Conservation (phyloP, 2,888 invertebrate species). For the Polia nebulosa region DNA sequence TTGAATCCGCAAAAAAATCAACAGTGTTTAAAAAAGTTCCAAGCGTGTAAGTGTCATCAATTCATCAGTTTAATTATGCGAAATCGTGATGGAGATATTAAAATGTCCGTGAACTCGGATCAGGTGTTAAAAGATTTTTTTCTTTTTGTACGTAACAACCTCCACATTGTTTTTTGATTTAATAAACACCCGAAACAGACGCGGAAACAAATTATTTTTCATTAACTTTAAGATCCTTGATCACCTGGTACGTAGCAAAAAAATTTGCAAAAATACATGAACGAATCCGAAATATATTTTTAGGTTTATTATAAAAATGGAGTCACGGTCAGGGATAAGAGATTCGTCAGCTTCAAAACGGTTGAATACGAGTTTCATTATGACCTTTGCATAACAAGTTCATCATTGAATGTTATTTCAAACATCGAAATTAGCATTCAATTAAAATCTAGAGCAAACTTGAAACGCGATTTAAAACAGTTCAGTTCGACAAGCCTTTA, state of each 20-base stretch:
- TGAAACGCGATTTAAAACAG: slow-evolving; percentile 16
- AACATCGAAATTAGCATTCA: neutral
- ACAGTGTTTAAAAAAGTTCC: slow-evolving; percentile 58
- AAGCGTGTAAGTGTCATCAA: slow-evolving; percentile 66
- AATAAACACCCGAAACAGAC: slow-evolving; percentile 70
- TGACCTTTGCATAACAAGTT: slow-evolving; percentile 8
- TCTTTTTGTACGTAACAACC: slow-evolving; percentile 51
- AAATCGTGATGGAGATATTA: slow-evolving; percentile 80
- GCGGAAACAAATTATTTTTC: slow-evolving; percentile 71
- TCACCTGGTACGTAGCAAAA: slow-evolving; percentile 47
- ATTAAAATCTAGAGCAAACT: slow-evolving; percentile 26
- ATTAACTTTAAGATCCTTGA: slow-evolving; percentile 65
- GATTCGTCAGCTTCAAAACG: slow-evolving; percentile 30
- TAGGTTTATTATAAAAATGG: slow-evolving; percentile 30
- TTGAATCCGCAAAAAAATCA: slow-evolving; percentile 51
- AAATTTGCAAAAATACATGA: slow-evolving; percentile 47
- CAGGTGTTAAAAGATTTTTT: slow-evolving; percentile 66
- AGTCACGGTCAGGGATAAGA: slow-evolving; percentile 41
- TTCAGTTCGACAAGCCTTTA: slow-evolving; percentile 12
- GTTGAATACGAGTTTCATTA: slow-evolving; percentile 18
- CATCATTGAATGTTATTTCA: neutral
- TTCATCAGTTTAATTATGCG: slow-evolving; percentile 73
- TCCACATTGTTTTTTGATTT: slow-evolving; percentile 63
- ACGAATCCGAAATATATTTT: slow-evolving; percentile 21
- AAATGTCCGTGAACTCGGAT: slow-evolving; percentile 71